Percentiles rank a stretch among this genome's conserved stretches.
Evolutionary conservation across 2,113 vertebrate species (phyloP).

Genomic region (Ahaetulla prasina): DNA sequence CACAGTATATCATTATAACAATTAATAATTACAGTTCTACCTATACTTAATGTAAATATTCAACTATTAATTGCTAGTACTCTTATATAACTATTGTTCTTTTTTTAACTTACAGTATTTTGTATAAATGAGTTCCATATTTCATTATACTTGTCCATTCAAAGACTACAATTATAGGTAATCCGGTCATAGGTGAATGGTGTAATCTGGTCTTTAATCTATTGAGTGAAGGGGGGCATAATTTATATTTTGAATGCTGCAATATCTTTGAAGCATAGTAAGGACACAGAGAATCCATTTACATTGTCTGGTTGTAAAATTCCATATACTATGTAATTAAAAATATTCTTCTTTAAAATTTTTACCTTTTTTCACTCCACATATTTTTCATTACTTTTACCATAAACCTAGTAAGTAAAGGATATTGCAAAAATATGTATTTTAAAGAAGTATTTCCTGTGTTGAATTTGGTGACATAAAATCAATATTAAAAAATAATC

Average conservation of each 20-base stretch:
- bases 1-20: background rate
- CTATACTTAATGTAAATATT: background rate
- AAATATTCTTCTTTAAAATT: background rate
- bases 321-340: background rate
- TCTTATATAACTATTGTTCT: background rate
- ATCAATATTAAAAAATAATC: background rate
- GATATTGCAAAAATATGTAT: background rate
- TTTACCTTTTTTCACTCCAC: background rate
- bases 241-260: background rate
- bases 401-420: background rate
- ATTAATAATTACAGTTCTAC: background rate
- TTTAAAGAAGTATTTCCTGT: background rate
- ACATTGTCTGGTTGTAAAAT: background rate
- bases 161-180: background rate
- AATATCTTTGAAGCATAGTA: background rate
- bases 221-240: background rate
- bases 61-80: background rate
- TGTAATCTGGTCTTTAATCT: background rate
- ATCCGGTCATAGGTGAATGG: background rate
- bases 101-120: background rate
- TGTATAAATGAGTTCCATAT: background rate
- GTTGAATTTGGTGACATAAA: background rate
- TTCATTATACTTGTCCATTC: background rate
- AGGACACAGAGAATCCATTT: background rate
- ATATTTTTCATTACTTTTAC: background rate